phyloP scores from a whole-genome alignment of 2,888 invertebrate genomes.

The Himalopsyche japonica region DNA sequence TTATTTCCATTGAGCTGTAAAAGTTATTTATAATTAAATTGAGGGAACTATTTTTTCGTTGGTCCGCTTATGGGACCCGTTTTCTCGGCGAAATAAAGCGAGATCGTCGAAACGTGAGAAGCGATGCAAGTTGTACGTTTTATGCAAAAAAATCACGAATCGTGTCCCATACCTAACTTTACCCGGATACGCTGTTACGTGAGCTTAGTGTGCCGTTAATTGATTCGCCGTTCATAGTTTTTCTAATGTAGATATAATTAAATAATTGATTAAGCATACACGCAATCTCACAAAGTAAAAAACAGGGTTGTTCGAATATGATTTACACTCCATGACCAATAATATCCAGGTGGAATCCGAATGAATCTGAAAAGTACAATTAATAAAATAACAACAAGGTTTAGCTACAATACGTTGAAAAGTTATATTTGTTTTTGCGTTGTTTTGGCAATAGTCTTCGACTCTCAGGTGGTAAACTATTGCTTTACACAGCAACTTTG shows the following conservation, averaged over 20 bases:
- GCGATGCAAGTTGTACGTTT: background rate
- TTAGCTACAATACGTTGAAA: too few relatives aligned
- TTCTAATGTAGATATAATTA: background rate
- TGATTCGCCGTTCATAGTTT: background rate
- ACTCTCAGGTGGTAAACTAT: too few relatives aligned
- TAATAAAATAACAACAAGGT: too few relatives aligned
- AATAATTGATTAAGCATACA: constrained; percentile 1
- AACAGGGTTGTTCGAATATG: background rate
- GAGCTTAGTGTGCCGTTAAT: background rate
- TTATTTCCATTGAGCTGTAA: too few relatives aligned
- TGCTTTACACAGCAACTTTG: too few relatives aligned
- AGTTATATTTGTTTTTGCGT: too few relatives aligned
- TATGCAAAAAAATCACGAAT: constrained; percentile 6
- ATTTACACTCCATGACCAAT: too few relatives aligned
- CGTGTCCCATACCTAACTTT: constrained; percentile 4
- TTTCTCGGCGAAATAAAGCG: background rate
- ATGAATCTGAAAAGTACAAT: too few relatives aligned
- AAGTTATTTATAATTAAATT: too few relatives aligned
- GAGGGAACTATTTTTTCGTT: too few relatives aligned
- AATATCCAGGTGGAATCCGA: too few relatives aligned
- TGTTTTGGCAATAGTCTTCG: too few relatives aligned
- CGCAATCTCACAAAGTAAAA: background rate
- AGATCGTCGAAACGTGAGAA: background rate
- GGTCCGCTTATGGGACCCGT: background rate
- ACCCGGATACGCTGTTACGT: constrained; percentile 6